Base-by-base conservation (phyloP, 2,113 vertebrate genomes). In the Rhombomys opimus region DNA sequence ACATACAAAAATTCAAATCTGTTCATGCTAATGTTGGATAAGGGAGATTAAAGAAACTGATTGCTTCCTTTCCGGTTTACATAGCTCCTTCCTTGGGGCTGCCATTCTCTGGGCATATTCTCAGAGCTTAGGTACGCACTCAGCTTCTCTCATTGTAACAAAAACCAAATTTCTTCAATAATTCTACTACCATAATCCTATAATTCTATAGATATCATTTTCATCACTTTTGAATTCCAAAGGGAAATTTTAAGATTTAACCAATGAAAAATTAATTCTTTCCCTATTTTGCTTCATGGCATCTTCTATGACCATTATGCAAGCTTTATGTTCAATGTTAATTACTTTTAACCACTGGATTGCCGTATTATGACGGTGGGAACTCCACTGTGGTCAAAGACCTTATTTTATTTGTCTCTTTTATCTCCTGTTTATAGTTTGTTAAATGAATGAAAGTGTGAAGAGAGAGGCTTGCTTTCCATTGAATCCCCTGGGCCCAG, bases 191-290 rank as follows among this genome's bases (percentile, higher is more conserved):
- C 41, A 77, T 75, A 84, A 96, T 94, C 61, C 52, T 41, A 63
- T 90, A 96, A 94, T 95, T 97, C 63, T 90, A 72, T 80, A 88
- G 38, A 94, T 84, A 76, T 73, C n/a, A 22, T 93, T 95, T 90
- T 92, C 68, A 94, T 91, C 25, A 87, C 41, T 91, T 80, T 18
- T 75, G n/a, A 96, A 92, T 52, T 87, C 82, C 41, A 93, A 90
- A 61, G 92, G 78, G 22, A 94, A 95, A 81, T 96, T 92, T 95
- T 89, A 82, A 85, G 93, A 81, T 2, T 94, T 92, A 92, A 61
- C 35, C 25, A 73, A 87, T 86, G 38, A 86, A 96, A 95, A 97
- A 72, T 61, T 94, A 96, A 91, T 32, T 75, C 38, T 80, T 95
- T 80, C 57, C 59, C 72, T 57, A 35, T 91, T 81, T 73, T 88